phyloP scores from a whole-genome alignment of 2,113 vertebrate species.

The Xenus cinereus region DNA sequence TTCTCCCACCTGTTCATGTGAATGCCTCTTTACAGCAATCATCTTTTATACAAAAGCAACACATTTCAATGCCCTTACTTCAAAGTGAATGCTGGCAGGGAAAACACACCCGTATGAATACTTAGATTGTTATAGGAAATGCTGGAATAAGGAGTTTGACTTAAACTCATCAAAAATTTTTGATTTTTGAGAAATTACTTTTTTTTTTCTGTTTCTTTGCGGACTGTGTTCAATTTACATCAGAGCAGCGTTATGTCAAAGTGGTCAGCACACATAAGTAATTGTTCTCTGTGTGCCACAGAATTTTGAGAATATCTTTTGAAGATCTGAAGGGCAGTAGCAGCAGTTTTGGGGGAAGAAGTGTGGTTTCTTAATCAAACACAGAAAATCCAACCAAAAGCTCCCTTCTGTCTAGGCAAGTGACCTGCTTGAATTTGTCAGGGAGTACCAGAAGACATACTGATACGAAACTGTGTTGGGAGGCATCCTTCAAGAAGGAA shows the following conservation, averaged over 20 bases:
- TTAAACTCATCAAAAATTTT: background rate
- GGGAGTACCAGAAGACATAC: background rate
- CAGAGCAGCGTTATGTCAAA: background rate
- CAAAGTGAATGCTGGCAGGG: background rate
- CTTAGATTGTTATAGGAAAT: background rate
- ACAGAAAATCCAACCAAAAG: background rate
- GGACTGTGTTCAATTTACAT: background rate
- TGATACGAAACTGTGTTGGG: background rate
- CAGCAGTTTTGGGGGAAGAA: background rate
- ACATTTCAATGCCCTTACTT: background rate
- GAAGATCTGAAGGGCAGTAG: background rate
- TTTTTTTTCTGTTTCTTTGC: background rate
- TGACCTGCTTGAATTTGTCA: background rate
- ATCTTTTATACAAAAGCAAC: background rate
- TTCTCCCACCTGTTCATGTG: background rate
- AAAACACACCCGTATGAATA: background rate
- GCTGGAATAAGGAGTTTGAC: background rate
- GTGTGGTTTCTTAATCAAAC: background rate
- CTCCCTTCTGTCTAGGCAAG: background rate
- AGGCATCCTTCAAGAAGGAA: background rate
- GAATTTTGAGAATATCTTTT: background rate
- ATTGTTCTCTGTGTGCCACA: background rate
- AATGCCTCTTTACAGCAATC: background rate
- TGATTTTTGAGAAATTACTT: background rate
- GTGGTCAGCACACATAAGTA: background rate